phyloP scores from a whole-genome alignment of 2,113 vertebrate species.

The Petrocephalus microphthalmus region DNA sequence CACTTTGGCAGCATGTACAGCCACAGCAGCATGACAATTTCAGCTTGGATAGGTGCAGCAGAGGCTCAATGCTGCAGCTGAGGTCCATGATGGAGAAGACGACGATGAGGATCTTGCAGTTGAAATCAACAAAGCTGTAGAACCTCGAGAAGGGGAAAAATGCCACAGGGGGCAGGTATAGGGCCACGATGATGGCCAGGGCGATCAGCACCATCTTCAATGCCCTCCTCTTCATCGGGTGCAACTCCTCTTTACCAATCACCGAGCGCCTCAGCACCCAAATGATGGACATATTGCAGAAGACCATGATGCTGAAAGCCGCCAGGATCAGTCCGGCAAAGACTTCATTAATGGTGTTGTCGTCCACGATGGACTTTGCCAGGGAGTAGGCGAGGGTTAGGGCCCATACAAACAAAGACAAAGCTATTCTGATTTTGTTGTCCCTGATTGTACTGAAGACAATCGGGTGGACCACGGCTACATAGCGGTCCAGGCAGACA shows the following conservation, averaged over 20 bases:
- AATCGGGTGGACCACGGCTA: constrained; percentile 60
- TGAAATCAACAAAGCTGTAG: constrained; percentile 41
- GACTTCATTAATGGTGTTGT: constrained; percentile 33
- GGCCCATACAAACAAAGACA: constrained; percentile 47
- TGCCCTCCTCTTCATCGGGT: constrained; percentile 62
- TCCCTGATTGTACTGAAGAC: constrained; percentile 48
- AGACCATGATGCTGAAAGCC: constrained; percentile 58
- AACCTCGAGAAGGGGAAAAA: constrained; percentile 56
- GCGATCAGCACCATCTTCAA: constrained; percentile 56
- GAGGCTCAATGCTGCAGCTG: constrained; percentile 63
- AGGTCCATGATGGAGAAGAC: constrained; percentile 62
- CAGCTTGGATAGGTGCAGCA: constrained; percentile 60
- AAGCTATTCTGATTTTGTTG: constrained; percentile 42
- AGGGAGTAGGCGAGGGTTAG: constrained; percentile 47
- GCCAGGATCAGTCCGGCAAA: constrained; percentile 58
- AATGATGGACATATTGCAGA: constrained; percentile 61
- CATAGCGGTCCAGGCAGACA: constrained; percentile 61
- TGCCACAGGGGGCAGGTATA: constrained; percentile 57
- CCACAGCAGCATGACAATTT: constrained; percentile 15
- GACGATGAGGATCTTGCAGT: constrained; percentile 49
- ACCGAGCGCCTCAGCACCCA: constrained; percentile 59
- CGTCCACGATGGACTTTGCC: constrained; percentile 43
- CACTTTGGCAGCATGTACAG: constrained; percentile 29
- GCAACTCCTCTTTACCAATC: constrained; percentile 56
- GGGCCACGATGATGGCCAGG: constrained; percentile 53